Evolutionary conservation across 1,140 invertebrate genomes (phyloP), one percentile per base, ranked within the genome.

Genomic region (Fopius arisanus): DNA sequence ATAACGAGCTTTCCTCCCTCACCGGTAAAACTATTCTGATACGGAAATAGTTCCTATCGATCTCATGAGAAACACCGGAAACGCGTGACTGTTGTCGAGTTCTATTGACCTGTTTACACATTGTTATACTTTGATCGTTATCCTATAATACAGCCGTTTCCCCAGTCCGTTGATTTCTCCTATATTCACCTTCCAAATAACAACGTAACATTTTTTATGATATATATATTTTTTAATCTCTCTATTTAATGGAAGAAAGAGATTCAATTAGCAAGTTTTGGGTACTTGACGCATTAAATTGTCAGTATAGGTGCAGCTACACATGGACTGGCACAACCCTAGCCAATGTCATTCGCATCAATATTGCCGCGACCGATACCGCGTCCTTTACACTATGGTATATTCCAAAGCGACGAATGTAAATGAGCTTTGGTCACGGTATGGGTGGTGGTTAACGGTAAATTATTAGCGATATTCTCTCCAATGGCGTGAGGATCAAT

Each of bases 21-120:
- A 59, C 51, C 72, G 75, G 77, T 63, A 68, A 82, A 82, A 83
- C 79, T 81, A 82, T 80, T 79, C 76, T 71, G 81, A 74, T 77
- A 77, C 74, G 65, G 63, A 78, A 84, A 83, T 81, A 83, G 82
- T 82, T 78, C 75, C 73, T 78, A 82, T 83, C 80, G 80, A 83
- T 84, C 83, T 83, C 79, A 78, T 74, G 78, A 65, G 59, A 74
- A 73, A 73, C 65, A 70, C 72, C 72, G 63, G 72, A 74, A 77
- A 67, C 69, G 31, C 41, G 54, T 63, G 37, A 67, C 26, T 41
- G 54, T 67, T 29, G 68, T 43, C 4, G 3, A 43, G 26, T 51
- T 43, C 4, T 59, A 51, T 67, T 67, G 65, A 67, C 68, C 70
- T 54, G 65, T 43, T 70, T 66, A 65, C 31, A 69, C 37, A 23